Evolutionary conservation across 2,888 invertebrate species (phyloP).

Genomic region (Phania funesta): DNA sequence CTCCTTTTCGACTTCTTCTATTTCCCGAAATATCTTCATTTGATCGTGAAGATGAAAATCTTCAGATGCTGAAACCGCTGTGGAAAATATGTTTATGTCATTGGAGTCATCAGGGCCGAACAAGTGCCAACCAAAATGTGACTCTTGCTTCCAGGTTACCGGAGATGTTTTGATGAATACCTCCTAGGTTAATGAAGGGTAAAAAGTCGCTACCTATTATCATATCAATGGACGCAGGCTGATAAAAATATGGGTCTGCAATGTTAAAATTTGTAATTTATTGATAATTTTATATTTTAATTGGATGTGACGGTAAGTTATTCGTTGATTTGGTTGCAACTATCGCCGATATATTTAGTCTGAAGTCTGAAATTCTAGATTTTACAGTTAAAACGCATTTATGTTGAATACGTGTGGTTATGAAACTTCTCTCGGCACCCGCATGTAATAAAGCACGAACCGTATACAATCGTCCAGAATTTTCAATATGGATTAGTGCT

Average conservation of each 20-base stretch:
- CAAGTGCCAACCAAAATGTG: not conserved
- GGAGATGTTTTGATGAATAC: not conserved
- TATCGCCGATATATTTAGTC: no score
- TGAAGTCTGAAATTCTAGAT: not conserved
- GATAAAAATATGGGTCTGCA: constrained; percentile 26
- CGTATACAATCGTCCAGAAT: not conserved
- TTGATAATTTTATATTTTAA: not conserved
- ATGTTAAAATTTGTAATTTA: not conserved
- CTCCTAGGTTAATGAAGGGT: constrained; percentile 14
- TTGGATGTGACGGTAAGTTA: not conserved
- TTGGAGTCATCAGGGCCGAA: no score
- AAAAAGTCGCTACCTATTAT: constrained; percentile 36
- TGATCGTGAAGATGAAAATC: not conserved
- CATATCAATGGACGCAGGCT: constrained; percentile 22
- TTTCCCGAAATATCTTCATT: constrained; percentile 3
- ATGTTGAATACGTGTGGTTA: not conserved
- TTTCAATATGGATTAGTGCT: constrained; percentile 18
- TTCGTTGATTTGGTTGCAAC: no score
- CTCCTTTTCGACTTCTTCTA: not conserved
- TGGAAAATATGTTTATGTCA: no score
- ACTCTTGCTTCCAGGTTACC: not conserved
- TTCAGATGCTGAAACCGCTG: not conserved
- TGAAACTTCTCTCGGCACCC: not conserved
- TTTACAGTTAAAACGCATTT: not conserved
- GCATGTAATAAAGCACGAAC: not conserved